These are phyloP conservation scores for Oscheius myriophilus DNA, from an alignment of 2,888 invertebrate species.

Conservation along the genomic window DNA sequence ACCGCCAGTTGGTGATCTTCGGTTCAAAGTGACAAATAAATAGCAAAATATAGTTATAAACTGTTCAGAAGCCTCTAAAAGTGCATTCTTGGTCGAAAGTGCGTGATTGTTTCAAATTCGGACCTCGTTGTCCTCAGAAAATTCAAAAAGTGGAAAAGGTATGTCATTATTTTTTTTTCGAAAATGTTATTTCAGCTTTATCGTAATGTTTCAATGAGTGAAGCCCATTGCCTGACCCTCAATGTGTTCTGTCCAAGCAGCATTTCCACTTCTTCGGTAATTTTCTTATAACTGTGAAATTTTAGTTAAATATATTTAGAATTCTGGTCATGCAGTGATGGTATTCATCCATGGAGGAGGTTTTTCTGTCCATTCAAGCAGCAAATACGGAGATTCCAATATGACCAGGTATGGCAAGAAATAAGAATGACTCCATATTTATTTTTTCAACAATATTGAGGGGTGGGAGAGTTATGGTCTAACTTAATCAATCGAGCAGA, in stretches of 20 bases:
- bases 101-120: slow-evolving; percentile 52
- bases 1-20: slow-evolving; percentile 40
- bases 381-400: slow-evolving; percentile 45
- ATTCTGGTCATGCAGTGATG: slow-evolving; percentile 53
- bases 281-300: slow-evolving; percentile 1
- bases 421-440: too few relatives aligned
- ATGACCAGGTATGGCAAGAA: slow-evolving; percentile 37
- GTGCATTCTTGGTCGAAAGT: slow-evolving; percentile 43
- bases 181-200: slow-evolving; percentile 25
- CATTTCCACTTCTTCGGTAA: slow-evolving; percentile 37
- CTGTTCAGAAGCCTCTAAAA: slow-evolving; percentile 50
- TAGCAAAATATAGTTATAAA: not conserved
- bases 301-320: slow-evolving; percentile 31
- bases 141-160: slow-evolving; percentile 34
- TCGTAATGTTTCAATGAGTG: slow-evolving; percentile 43
- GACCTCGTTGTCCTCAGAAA: slow-evolving; percentile 53
- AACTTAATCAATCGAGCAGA: too few relatives aligned
- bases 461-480: too few relatives aligned
- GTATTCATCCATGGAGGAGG: slow-evolving; percentile 60
- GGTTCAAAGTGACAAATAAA: slow-evolving; percentile 35
- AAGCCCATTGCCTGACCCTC: slow-evolving; percentile 51
- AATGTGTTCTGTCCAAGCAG: slow-evolving; percentile 55
- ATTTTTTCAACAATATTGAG: too few relatives aligned
- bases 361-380: slow-evolving; percentile 49
- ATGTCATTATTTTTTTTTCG: too few relatives aligned